These are phyloP conservation scores for Tolmerus cingulatus DNA, from an alignment of 2,888 invertebrate species.

Conservation along the genomic window DNA sequence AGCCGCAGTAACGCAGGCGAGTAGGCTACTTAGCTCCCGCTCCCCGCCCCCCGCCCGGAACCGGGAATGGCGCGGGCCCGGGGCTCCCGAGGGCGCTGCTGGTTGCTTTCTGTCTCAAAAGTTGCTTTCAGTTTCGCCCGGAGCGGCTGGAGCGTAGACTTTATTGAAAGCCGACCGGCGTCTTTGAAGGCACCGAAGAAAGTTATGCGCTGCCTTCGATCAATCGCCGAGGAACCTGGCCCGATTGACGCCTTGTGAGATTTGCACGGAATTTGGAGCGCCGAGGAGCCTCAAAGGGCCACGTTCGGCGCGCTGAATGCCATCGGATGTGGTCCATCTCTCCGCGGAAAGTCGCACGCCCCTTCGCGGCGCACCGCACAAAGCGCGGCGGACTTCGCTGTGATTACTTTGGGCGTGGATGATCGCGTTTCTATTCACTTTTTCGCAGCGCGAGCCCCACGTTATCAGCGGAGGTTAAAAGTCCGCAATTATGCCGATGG, in stretches of 20 bases:
- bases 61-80: background rate
- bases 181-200: background rate
- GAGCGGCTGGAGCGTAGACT: background rate
- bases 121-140: slow-evolving; percentile 11
- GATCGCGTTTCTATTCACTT: slow-evolving; percentile 1
- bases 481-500: slow-evolving; percentile 14
- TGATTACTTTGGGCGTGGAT: background rate
- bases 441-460: background rate
- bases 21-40: background rate
- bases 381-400: background rate
- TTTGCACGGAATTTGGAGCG: slow-evolving; percentile 23
- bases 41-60: background rate
- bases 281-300: background rate
- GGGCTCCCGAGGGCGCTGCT: background rate
- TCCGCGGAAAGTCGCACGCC: background rate
- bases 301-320: background rate
- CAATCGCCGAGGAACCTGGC: background rate
- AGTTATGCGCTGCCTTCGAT: background rate
- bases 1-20: slow-evolving; percentile 5
- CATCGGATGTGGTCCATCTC: background rate
- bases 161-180: background rate
- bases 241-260: background rate
- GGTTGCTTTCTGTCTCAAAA: background rate
- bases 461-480: slow-evolving; percentile 8
- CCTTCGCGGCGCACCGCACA: background rate